These are phyloP conservation scores for Larimichthys crocea DNA, from an alignment of 2,113 vertebrate genomes.

Conservation along the genomic window DNA sequence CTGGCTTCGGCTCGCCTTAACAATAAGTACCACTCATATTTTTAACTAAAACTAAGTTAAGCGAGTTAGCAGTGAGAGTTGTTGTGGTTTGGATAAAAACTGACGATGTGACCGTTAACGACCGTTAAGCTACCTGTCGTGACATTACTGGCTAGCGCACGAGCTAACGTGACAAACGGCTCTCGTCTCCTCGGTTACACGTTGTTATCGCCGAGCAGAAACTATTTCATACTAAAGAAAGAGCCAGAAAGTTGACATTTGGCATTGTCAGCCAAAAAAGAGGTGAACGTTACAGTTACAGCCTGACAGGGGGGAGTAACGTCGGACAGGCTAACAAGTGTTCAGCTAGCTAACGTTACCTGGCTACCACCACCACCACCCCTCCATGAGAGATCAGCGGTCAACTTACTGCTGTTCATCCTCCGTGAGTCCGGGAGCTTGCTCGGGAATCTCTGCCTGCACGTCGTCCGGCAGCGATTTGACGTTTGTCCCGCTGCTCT, in stretches of 20 bases:
- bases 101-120: neutral
- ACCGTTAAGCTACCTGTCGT: neutral
- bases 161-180: conserved; percentile 11
- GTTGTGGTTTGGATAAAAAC: neutral
- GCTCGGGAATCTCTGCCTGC: conserved; percentile 71
- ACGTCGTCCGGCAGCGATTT: conserved; percentile 69
- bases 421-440: conserved; percentile 69
- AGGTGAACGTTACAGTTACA: neutral
- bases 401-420: conserved; percentile 85
- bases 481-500: conserved; percentile 69
- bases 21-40: neutral
- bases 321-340: conserved; percentile 67
- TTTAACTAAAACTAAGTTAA: neutral
- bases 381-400: neutral
- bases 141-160: conserved; percentile 15
- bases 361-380: neutral
- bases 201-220: neutral
- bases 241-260: conserved; percentile 2
- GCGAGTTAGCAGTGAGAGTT: neutral
- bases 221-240: neutral
- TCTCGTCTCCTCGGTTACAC: conserved; percentile 4
- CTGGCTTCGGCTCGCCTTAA: neutral
- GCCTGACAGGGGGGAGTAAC: conserved; percentile 9
- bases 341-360: conserved; percentile 57
- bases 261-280: neutral